phyloP scores from a whole-genome alignment of 2,113 vertebrate genomes.

The Gulo gulo region DNA sequence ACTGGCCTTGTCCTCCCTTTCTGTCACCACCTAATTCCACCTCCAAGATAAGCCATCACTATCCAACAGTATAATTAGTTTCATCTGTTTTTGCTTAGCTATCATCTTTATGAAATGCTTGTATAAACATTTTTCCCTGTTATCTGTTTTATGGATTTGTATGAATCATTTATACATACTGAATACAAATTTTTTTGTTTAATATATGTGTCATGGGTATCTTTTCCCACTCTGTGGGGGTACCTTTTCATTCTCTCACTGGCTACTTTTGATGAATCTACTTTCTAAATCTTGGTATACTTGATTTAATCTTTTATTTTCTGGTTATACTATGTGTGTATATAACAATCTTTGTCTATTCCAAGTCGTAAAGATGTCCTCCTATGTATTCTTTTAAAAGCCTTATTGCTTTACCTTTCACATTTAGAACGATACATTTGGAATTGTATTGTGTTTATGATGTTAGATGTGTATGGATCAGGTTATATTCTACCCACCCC shows the following conservation, averaged over 20 bases:
- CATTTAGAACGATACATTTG: background rate
- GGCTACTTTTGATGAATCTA: background rate
- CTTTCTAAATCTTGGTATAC: background rate
- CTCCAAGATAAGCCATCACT: background rate
- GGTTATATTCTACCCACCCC: background rate
- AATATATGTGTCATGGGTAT: background rate
- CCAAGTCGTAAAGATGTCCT: background rate
- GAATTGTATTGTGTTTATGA: background rate
- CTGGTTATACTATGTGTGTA: background rate
- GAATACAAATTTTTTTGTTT: background rate
- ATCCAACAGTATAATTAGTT: background rate
- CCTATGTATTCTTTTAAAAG: background rate
- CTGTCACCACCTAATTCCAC: background rate
- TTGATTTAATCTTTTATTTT: background rate
- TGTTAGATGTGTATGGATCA: background rate
- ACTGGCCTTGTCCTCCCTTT: accelerated
- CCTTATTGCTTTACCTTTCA: background rate
- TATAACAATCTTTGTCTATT: background rate
- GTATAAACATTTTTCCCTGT: background rate
- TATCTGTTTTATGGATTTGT: background rate
- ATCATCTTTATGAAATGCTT: background rate
- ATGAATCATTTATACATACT: background rate
- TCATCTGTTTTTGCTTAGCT: background rate
- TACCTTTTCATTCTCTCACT: background rate
- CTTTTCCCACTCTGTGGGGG: background rate